phyloP scores from a whole-genome alignment of 2,888 invertebrate genomes.

The Toxonevra muliebris region DNA sequence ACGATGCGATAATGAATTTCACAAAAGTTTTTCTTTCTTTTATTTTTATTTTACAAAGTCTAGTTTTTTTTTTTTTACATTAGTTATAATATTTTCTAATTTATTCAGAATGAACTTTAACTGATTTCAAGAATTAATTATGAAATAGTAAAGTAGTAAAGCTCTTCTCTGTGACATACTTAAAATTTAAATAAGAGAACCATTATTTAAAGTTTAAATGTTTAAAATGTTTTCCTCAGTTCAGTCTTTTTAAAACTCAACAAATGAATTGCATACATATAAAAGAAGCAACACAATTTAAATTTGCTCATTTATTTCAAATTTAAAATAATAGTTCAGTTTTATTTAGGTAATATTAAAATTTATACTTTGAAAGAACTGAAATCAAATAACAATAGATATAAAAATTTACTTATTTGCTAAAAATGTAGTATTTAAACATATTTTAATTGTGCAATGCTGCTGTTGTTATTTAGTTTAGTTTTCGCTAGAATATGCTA shows the following conservation, averaged over 20 bases:
- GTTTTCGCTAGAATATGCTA: constrained; percentile 8
- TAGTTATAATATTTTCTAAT: not conserved
- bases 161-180: not conserved
- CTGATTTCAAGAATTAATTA: not conserved
- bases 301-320: not conserved
- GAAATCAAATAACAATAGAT: too few relatives aligned
- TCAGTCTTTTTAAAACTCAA: constrained; percentile 27
- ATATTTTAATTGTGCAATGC: not conserved
- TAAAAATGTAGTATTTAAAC: not conserved
- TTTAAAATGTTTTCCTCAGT: not conserved
- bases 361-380: too few relatives aligned
- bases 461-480: constrained; percentile 11
- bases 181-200: not conserved
- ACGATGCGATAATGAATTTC: constrained; percentile 16
- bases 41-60: not conserved
- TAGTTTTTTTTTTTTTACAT: not conserved
- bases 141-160: constrained; percentile 1
- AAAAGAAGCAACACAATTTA: not conserved
- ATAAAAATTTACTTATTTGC: too few relatives aligned
- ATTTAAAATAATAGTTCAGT: too few relatives aligned
- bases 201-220: not conserved
- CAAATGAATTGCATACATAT: not conserved
- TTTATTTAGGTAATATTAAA: too few relatives aligned
- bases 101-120: not conserved
- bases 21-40: not conserved